These are phyloP conservation scores for Rhyacophila evoluta DNA, from an alignment of 2,888 invertebrate genomes.

Conservation along the genomic window DNA sequence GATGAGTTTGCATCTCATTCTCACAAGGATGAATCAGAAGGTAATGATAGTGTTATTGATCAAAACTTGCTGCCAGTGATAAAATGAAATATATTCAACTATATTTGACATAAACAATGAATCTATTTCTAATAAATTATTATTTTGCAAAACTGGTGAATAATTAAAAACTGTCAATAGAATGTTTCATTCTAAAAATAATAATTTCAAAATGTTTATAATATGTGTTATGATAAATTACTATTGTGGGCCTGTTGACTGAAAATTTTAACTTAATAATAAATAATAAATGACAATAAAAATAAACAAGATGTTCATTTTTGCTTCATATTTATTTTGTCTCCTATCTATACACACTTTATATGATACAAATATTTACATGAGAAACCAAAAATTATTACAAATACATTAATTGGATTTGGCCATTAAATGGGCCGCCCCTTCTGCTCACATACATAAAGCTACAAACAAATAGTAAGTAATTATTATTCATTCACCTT, in stretches of 20 bases:
- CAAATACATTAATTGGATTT: not conserved
- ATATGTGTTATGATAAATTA: too few relatives aligned
- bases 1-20: not conserved
- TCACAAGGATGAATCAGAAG: not conserved
- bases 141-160: too few relatives aligned
- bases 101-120: too few relatives aligned
- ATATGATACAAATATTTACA: constrained; percentile 54
- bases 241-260: too few relatives aligned
- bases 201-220: too few relatives aligned
- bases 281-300: not conserved
- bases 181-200: too few relatives aligned
- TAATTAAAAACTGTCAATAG: too few relatives aligned
- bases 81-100: too few relatives aligned
- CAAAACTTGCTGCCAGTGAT: not conserved
- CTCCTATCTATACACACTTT: constrained; percentile 54
- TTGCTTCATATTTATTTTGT: constrained; percentile 49
- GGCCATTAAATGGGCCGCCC: not conserved
- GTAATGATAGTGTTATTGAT: not conserved
- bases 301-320: constrained; percentile 32
- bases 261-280: too few relatives aligned
- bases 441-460: constrained; percentile 40
- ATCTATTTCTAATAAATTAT: too few relatives aligned
- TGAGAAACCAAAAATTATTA: not conserved
- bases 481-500: constrained; percentile 7
- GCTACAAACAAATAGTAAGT: constrained; percentile 40